Evolutionary conservation across 2,797 vertebrate species (phyloP), one percentile per base, ranked within the genome.

Genomic region (Triplophysa yarkandensis): DNA sequence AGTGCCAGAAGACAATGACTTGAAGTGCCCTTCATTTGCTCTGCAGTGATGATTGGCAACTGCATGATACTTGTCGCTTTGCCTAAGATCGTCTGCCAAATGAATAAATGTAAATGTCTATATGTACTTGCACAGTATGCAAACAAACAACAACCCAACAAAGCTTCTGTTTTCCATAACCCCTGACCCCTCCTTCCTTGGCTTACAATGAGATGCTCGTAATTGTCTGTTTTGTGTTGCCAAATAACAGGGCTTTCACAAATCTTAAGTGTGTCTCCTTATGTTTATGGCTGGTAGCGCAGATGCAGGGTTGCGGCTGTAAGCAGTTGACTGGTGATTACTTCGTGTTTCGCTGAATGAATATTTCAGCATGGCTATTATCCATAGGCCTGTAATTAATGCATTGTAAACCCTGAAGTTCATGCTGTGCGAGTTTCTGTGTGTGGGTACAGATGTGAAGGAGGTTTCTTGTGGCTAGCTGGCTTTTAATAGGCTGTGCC

Each of bases 351-450:
- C 16, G 4, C 25, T n/a, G 27, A 76, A 70, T 62, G 58, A 69
- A 69, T 76, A 64, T 76, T 70, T 76, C 74, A 76, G 58, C 48
- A 54, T 21, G 13, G 21, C 46, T 76, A 62, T 70, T 69, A 64
- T 69, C 67, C 58, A 44, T 34, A 55, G 39, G 41, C 17, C 46
- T 76, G 32, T 76, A 76, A 76, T 76, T 69, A 76, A 76, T 70
- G 74, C 58, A 64, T 76, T 64, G 58, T 64, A 70, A 63, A 55
- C n/a, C 60, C 48, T 57, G 39, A 44, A 52, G 25, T 54, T 68
- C 65, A 69, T 21, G 65, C 55, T 68, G 76, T 23, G 46, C 2
- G 65, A 69, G 66, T 9, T 41, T 34, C 7, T 36, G 70, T 23
- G 30, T 23, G 58, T 44, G 28, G 68, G 52, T 66, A 50, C 36